phyloP scores from a whole-genome alignment of 2,113 vertebrate species.

The Cheirogaleus medius region DNA sequence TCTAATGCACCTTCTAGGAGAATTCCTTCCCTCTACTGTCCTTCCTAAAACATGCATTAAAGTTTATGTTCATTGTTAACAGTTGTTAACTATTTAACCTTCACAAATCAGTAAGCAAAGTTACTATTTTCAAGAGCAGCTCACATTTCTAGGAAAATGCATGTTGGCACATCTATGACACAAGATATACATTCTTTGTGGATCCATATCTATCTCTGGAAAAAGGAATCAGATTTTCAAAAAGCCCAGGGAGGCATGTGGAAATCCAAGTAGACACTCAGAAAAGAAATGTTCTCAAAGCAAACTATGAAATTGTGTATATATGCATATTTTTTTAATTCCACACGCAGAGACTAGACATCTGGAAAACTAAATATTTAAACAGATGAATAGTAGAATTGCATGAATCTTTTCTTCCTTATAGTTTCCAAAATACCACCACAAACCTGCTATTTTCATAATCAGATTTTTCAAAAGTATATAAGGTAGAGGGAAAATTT shows the following conservation, averaged over 20 bases:
- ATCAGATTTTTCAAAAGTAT: neutral
- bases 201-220: neutral
- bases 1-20: neutral
- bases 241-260: neutral
- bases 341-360: neutral
- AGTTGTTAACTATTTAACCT: neutral
- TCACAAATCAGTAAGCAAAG: neutral
- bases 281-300: constrained; percentile 28
- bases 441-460: constrained; percentile 10
- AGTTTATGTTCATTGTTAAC: neutral
- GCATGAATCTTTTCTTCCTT: neutral
- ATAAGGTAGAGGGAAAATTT: neutral
- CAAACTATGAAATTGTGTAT: neutral
- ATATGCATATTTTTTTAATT: neutral
- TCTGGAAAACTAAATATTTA: neutral
- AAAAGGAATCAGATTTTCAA: neutral
- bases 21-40: neutral
- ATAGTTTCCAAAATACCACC: neutral
- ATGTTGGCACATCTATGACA: neutral
- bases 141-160: neutral
- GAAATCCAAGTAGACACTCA: neutral
- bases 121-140: neutral
- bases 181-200: neutral
- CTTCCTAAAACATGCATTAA: neutral
- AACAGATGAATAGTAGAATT: neutral